Percentiles rank a stretch among this genome's conserved stretches.
phyloP scores from a whole-genome alignment of 2,113 vertebrate genomes.

The Leptosomus discolor region DNA sequence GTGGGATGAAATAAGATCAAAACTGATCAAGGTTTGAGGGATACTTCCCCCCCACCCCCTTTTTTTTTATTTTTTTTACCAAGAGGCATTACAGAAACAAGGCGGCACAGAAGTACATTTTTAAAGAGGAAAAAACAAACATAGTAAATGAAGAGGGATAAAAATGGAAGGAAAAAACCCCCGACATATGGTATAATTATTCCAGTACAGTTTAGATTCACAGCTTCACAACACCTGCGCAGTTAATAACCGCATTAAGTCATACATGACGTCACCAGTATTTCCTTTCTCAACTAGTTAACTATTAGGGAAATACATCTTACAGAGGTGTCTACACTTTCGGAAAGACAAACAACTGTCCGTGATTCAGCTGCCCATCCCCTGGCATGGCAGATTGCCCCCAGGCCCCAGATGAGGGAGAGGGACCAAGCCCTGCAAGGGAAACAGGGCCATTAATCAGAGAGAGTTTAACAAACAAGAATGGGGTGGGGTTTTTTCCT shows the following conservation, averaged over 20 bases:
- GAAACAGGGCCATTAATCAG: background rate
- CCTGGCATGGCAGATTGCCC: background rate
- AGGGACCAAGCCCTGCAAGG: background rate
- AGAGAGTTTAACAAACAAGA: background rate
- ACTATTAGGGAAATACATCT: background rate
- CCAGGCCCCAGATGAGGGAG: background rate
- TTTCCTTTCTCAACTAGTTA: slow-evolving; percentile 11
- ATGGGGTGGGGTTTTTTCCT: rapidly evolving
- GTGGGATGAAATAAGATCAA: background rate
- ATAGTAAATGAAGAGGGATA: background rate
- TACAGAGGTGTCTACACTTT: background rate
- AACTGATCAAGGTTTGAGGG: background rate
- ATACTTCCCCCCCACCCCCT: too few relatives aligned
- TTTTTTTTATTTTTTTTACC: background rate
- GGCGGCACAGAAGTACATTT: background rate
- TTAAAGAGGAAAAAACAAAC: background rate
- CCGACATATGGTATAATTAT: slow-evolving; percentile 35
- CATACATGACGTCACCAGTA: slow-evolving; percentile 28
- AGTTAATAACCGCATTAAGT: slow-evolving; percentile 27
- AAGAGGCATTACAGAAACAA: background rate
- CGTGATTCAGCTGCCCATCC: background rate
- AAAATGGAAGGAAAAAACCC: background rate
- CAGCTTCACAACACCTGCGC: slow-evolving; percentile 37
- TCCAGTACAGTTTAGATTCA: slow-evolving; percentile 31
- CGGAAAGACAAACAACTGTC: background rate